A percentile compares a stretch with the other conserved stretches of the same genome.
Evolutionary conservation across 2,113 vertebrate species (phyloP).

Genomic region (Porphyrio hochstetteri): DNA sequence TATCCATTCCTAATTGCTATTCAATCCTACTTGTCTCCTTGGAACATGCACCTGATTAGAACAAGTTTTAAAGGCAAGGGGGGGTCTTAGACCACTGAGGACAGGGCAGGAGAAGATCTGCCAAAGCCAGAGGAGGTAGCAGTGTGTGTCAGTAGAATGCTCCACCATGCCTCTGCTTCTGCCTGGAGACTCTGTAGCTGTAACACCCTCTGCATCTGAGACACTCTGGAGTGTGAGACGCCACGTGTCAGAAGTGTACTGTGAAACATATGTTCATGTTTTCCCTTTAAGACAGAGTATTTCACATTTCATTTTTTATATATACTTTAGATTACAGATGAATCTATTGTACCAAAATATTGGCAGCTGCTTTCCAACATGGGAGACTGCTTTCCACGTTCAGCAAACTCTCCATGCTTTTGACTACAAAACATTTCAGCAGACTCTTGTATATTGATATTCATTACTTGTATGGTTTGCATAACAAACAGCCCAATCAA

Average conservation of each 20-base stretch:
- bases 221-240: conserved; percentile 27
- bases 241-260: conserved; percentile 65
- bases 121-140: background rate
- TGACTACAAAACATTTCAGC: background rate
- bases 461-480: background rate
- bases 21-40: background rate
- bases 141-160: background rate
- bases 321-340: conserved; percentile 60
- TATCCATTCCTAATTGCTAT: conserved; percentile 7
- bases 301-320: conserved; percentile 38
- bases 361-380: conserved; percentile 43
- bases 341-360: conserved; percentile 68
- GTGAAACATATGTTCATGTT: conserved; percentile 29
- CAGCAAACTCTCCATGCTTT: background rate
- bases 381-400: conserved; percentile 7
- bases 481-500: conserved; percentile 3
- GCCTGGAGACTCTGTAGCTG: background rate
- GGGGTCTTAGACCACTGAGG: background rate
- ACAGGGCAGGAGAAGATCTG: background rate
- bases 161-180: background rate
- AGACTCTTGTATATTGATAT: background rate
- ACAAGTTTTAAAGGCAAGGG: background rate
- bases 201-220: background rate
- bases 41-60: background rate
- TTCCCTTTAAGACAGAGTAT: conserved; percentile 20